These are phyloP conservation scores for Picus viridis DNA, from an alignment of 2,797 vertebrate species.

Conservation along the genomic window DNA sequence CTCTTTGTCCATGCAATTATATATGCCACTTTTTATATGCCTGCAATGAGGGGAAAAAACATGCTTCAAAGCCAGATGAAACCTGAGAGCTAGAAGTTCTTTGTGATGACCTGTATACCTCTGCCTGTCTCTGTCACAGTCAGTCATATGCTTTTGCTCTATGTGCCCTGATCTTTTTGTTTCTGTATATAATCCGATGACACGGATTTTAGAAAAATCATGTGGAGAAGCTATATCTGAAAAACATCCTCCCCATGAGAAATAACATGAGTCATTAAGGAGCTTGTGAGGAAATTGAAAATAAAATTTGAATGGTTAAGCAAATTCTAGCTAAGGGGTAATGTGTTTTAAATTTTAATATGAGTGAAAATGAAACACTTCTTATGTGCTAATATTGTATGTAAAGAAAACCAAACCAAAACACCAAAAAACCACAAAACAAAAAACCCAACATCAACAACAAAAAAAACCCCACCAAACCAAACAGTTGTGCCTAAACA, in stretches of 20 bases:
- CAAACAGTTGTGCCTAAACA: not conserved
- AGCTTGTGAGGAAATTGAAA: not conserved
- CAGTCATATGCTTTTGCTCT: not conserved
- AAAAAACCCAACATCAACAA: not conserved
- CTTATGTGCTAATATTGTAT: accelerated
- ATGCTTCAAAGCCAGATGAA: not conserved
- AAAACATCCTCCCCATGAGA: not conserved
- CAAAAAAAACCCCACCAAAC: not conserved
- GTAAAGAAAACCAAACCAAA: not conserved
- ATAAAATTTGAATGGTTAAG: not conserved
- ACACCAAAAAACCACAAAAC: not conserved
- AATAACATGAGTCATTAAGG: not conserved
- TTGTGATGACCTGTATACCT: not conserved
- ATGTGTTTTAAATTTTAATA: not conserved
- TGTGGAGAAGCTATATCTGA: not conserved
- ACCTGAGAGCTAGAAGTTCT: not conserved
- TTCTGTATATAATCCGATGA: not conserved
- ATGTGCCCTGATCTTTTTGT: not conserved
- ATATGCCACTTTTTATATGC: not conserved
- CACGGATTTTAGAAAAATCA: not conserved
- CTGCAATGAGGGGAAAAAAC: not conserved
- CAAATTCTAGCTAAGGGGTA: not conserved
- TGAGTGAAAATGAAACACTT: not conserved
- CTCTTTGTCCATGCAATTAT: not conserved
- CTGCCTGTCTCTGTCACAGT: not conserved